A percentile compares a stretch with the other conserved stretches of the same genome.
phyloP scores from a whole-genome alignment of 2,113 vertebrate genomes.

The Budorcas taxicolor region DNA sequence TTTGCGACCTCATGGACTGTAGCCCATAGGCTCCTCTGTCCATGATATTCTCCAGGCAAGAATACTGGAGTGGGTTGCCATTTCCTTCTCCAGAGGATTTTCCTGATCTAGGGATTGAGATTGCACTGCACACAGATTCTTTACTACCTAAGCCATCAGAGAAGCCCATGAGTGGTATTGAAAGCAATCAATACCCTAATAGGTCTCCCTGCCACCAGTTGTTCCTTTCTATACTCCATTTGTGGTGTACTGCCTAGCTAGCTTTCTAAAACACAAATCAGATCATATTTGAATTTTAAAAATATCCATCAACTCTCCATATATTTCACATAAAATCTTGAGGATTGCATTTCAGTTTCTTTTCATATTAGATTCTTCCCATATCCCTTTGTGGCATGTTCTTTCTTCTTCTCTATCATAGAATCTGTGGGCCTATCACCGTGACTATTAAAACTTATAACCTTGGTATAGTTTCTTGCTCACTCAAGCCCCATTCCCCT shows the following conservation, averaged over 20 bases:
- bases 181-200: background rate
- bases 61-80: background rate
- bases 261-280: background rate
- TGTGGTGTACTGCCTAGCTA: background rate
- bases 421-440: background rate
- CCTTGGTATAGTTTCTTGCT: background rate
- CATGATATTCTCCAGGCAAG: background rate
- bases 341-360: background rate
- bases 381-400: background rate
- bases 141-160: background rate
- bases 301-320: background rate
- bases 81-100: background rate
- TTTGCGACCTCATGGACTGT: background rate
- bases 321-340: background rate
- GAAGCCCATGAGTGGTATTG: background rate
- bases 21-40: background rate
- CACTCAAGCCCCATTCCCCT: background rate
- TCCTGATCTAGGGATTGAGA: background rate
- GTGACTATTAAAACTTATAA: background rate
- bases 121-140: background rate
- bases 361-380: background rate
- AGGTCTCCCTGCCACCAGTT: background rate
- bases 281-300: background rate
- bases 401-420: background rate
- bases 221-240: background rate